Evolutionary conservation across 1,140 invertebrate genomes (phyloP).

Genomic region (Episyrphus balteatus): DNA sequence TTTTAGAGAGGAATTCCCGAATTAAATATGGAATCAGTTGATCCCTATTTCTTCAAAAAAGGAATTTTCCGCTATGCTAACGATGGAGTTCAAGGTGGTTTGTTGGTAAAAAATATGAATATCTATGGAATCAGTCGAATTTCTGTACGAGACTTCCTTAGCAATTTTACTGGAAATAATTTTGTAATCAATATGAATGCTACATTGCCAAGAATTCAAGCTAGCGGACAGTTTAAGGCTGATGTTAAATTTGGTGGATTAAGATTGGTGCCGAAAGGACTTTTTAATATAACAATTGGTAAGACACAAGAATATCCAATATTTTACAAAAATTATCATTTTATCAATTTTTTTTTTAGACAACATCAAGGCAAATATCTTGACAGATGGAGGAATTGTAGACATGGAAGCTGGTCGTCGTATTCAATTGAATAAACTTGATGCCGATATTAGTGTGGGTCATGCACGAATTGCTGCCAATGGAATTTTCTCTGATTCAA

Average conservation of each 20-base stretch:
- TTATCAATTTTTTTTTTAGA: slow-evolving; percentile 7
- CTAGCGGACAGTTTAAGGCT: slow-evolving; percentile 33
- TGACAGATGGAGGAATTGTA: slow-evolving; percentile 27
- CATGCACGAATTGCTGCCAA: slow-evolving; percentile 25
- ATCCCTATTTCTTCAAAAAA: slow-evolving; percentile 29
- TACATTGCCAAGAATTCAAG: slow-evolving; percentile 23
- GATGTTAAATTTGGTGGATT: slow-evolving; percentile 34
- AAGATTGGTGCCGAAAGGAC: slow-evolving; percentile 34
- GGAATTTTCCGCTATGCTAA: slow-evolving; percentile 33
- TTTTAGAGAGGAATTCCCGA: slow-evolving; percentile 15
- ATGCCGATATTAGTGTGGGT: slow-evolving; percentile 28
- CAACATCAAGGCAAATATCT: slow-evolving; percentile 26
- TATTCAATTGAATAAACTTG: slow-evolving; percentile 23
- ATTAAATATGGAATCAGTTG: slow-evolving; percentile 20
- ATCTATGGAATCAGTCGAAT: slow-evolving; percentile 27
- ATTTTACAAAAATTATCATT: background rate
- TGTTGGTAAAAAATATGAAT: slow-evolving; percentile 33
- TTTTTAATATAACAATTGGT: slow-evolving; percentile 34
- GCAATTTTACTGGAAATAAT: slow-evolving; percentile 23
- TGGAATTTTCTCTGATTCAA: slow-evolving; percentile 32
- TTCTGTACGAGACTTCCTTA: slow-evolving; percentile 18
- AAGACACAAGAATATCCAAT: background rate
- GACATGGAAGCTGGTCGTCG: slow-evolving; percentile 18
- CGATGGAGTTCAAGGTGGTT: slow-evolving; percentile 30
- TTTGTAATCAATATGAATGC: slow-evolving; percentile 26